Evolutionary conservation across 2,888 invertebrate species (phyloP).

Genomic region (Frankliniella fusca): DNA sequence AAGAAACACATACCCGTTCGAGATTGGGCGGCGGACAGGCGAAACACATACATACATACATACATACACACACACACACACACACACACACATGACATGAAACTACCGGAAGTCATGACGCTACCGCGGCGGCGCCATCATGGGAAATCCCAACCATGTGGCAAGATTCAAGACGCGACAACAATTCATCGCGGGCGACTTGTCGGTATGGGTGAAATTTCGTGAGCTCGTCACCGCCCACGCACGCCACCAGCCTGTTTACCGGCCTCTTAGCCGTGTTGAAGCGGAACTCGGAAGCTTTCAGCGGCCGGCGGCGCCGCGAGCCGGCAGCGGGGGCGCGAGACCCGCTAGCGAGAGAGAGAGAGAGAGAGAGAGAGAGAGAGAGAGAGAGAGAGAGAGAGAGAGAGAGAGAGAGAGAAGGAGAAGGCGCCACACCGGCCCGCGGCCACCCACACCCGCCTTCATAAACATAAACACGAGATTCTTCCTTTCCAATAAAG

Average conservation of each 20-base stretch:
- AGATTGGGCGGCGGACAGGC: no score
- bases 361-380: background rate
- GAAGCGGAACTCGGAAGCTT: background rate
- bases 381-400: background rate
- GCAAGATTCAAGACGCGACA: no score
- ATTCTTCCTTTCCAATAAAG: no score
- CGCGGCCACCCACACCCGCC: no score
- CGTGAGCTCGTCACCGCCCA: background rate
- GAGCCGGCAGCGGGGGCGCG: background rate
- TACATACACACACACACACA: background rate
- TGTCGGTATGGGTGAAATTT: no score
- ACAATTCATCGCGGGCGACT: no score
- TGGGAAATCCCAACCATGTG: no score
- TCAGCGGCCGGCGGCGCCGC: background rate
- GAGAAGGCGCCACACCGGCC: background rate
- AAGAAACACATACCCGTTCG: no score
- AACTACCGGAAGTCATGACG: no score
- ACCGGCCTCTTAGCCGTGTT: background rate
- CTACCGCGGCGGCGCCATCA: no score
- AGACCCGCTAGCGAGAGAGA: background rate
- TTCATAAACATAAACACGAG: no score
- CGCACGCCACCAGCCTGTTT: background rate
- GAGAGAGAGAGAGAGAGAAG: background rate
- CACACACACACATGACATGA: no score
- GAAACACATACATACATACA: background rate